phyloP scores from a whole-genome alignment of 2,113 vertebrate species.

The Rallus limicola region DNA sequence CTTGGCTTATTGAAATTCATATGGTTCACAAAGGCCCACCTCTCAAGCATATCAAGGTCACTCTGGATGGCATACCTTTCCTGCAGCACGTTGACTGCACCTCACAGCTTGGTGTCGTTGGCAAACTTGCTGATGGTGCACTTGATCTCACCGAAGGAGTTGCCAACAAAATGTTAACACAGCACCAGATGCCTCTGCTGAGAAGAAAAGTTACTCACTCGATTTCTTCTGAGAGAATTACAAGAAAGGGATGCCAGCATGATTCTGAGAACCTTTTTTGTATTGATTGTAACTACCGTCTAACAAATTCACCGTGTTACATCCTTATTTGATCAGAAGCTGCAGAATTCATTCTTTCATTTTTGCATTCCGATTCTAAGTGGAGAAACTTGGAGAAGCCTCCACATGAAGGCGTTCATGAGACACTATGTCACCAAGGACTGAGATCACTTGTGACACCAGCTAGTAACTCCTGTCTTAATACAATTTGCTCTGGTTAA shows the following conservation, averaged over 20 bases:
- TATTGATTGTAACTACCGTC: neutral
- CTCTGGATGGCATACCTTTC: too few relatives aligned
- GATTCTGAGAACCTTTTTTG: neutral
- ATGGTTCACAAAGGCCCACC: too few relatives aligned
- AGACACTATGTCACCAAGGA: neutral
- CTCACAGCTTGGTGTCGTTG: too few relatives aligned
- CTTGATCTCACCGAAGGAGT: too few relatives aligned
- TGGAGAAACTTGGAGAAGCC: neutral
- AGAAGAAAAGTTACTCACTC: neutral
- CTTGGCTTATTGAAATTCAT: too few relatives aligned
- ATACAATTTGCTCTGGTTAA: neutral
- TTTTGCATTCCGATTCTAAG: neutral
- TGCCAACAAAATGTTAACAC: too few relatives aligned
- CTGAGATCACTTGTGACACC: neutral
- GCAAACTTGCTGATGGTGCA: too few relatives aligned
- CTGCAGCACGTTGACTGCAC: too few relatives aligned
- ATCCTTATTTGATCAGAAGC: neutral
- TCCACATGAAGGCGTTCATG: neutral
- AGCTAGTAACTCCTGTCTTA: neutral
- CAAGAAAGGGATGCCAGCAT: neutral
- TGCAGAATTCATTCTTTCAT: neutral
- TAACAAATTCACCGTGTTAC: neutral
- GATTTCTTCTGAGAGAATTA: neutral
- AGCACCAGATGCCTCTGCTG: neutral
- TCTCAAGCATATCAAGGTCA: too few relatives aligned